Conservation (phyloP, 2,113 vertebrate species). For the Pitta sordida region DNA sequence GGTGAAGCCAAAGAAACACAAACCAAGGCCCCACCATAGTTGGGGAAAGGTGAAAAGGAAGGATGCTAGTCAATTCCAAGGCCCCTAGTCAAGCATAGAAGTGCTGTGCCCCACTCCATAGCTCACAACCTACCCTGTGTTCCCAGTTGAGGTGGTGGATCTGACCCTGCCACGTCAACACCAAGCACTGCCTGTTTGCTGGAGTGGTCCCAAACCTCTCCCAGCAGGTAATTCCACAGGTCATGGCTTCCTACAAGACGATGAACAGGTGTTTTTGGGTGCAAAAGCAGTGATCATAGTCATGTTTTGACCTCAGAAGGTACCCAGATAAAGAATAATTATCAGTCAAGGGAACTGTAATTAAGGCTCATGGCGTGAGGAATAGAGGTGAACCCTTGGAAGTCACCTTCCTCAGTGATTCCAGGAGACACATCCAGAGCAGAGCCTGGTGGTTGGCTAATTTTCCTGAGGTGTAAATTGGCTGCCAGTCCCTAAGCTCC, state of each 20-base stretch:
- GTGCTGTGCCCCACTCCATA: not conserved
- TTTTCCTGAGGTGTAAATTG: not conserved
- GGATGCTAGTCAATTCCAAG: not conserved
- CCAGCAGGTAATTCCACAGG: not conserved
- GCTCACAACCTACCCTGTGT: accelerated
- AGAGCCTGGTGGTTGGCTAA: not conserved
- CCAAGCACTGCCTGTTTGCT: not conserved
- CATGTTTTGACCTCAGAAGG: not conserved
- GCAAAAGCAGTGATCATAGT: not conserved
- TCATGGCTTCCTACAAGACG: not conserved
- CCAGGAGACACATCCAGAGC: accelerated
- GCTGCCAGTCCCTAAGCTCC: accelerated
- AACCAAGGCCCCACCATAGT: not conserved
- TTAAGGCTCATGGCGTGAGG: not conserved
- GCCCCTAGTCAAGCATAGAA: not conserved
- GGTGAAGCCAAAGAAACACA: not conserved
- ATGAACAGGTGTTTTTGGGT: accelerated
- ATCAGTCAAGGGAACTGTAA: not conserved
- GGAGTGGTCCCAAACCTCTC: not conserved
- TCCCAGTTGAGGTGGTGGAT: not conserved
- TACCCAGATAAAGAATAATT: not conserved
- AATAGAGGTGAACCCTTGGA: not conserved
- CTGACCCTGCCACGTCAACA: not conserved
- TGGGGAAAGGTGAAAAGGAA: not conserved
- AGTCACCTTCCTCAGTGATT: not conserved